phyloP scores from a whole-genome alignment of 1,140 invertebrate genomes.

The Cydia amplana region DNA sequence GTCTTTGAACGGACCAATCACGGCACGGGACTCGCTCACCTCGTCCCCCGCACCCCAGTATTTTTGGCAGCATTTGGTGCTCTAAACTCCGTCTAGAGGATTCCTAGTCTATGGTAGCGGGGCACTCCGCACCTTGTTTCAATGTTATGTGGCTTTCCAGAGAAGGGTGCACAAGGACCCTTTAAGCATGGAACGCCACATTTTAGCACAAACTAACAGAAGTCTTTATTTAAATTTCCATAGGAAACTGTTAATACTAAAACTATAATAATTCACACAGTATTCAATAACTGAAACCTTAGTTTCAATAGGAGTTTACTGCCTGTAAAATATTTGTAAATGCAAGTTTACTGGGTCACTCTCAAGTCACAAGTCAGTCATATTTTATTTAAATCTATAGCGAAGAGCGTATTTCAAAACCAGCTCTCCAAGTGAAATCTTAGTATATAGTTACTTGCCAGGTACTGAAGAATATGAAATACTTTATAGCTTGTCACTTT shows the following conservation, averaged over 20 bases:
- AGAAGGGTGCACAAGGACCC: too few relatives aligned
- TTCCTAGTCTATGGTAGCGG: too few relatives aligned
- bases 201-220: constrained; percentile 21
- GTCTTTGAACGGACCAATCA: too few relatives aligned
- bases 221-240: constrained; percentile 46
- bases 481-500: background rate
- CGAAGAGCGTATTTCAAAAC: background rate
- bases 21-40: too few relatives aligned
- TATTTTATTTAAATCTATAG: constrained; percentile 6
- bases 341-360: constrained; percentile 24
- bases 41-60: too few relatives aligned
- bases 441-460: constrained; percentile 8
- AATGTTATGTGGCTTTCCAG: background rate
- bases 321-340: background rate
- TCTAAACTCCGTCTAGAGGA: too few relatives aligned
- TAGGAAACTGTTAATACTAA: constrained; percentile 51
- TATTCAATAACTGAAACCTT: constrained; percentile 35
- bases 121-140: background rate
- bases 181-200: too few relatives aligned
- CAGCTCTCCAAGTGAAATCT: background rate
- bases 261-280: constrained; percentile 50
- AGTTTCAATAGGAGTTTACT: background rate
- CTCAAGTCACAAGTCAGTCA: constrained; percentile 22
- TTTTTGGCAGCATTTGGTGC: too few relatives aligned
- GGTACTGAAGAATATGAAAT: constrained; percentile 20